Percentiles rank a stretch among this genome's conserved stretches.
Evolutionary conservation across 2,113 vertebrate species (phyloP).

Genomic region (Tonatia bakeri): DNA sequence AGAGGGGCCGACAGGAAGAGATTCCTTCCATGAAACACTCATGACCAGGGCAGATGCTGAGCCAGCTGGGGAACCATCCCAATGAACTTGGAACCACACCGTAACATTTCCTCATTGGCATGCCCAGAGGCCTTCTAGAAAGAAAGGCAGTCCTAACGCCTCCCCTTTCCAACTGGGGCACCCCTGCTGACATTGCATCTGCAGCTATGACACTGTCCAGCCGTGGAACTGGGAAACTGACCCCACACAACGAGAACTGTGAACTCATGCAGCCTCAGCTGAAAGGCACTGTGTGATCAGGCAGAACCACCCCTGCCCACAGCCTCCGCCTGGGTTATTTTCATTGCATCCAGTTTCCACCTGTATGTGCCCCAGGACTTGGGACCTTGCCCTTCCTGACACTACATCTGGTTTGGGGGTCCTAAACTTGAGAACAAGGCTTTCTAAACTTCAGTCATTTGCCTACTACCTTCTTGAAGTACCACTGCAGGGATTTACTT

Average conservation of each 20-base stretch:
- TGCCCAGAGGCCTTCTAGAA: neutral
- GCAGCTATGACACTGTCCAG: neutral
- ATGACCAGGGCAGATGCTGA: neutral
- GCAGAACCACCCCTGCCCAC: neutral
- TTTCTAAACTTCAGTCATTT: neutral
- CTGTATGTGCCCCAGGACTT: fast-evolving
- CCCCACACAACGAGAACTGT: neutral
- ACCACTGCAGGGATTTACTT: neutral
- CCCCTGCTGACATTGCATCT: neutral
- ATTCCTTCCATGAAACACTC: neutral
- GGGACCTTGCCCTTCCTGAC: neutral
- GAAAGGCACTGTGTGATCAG: neutral
- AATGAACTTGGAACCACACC: neutral
- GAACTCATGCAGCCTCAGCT: neutral
- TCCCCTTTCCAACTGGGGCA: neutral
- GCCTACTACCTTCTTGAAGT: neutral
- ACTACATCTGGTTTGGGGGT: neutral
- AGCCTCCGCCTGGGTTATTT: neutral
- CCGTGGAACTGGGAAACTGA: neutral
- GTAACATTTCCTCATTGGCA: neutral
- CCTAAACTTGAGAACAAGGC: neutral
- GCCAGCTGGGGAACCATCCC: neutral
- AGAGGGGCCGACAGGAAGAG: neutral
- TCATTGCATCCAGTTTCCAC: neutral
- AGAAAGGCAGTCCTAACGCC: neutral